Base-by-base conservation (phyloP, 2,888 invertebrate genomes). In the Calephelis perditalis region DNA sequence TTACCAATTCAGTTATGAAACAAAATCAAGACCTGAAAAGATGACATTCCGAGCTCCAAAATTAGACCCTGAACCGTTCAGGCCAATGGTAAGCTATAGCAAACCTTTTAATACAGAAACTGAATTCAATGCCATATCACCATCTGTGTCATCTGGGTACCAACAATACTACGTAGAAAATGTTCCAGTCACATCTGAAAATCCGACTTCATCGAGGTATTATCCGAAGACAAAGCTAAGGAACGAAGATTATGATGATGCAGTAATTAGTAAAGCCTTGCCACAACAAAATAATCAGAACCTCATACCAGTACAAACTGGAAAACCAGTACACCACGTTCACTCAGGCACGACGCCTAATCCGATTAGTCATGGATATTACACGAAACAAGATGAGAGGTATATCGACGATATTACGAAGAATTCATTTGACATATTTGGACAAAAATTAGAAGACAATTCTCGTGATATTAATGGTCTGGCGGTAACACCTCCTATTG, bases 1-100 rank as follows among this genome's bases (percentile, higher is more conserved):
- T 4, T 95, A 95, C 74, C 95, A 95, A 74, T 96, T 94, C 75
- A 94, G 93, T 71, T 95, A 94, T 73, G 93, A 95, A 74, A 91
- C 93, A 0, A 91, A 92, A 9, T 80, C 79, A 36, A 82, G 89
- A 66, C 89, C 84, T 8, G 91, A 91, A 47, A 86, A 89, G 56
- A 68, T 83, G 35, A 82, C 84, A 4, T 91, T 91, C 79, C 77
- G 91, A 49, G 91, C 91, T 37, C 91, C 91, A 0, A 89, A 91
- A 66, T 78, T 92, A 66, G 93, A 92, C 64, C 88, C 92, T 2
- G 92, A 92, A 72, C 93, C 93, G 1, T 93, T 93, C 73, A 86
- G 93, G 62, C 93, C 93, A 5, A 93, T 93, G 92, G 92, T 93
- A 15, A 92, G 91, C 69, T 91, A 91, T 71, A 91, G 91, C 72